Conservation (phyloP, 1,140 invertebrate species). For the Tribolium madens region DNA sequence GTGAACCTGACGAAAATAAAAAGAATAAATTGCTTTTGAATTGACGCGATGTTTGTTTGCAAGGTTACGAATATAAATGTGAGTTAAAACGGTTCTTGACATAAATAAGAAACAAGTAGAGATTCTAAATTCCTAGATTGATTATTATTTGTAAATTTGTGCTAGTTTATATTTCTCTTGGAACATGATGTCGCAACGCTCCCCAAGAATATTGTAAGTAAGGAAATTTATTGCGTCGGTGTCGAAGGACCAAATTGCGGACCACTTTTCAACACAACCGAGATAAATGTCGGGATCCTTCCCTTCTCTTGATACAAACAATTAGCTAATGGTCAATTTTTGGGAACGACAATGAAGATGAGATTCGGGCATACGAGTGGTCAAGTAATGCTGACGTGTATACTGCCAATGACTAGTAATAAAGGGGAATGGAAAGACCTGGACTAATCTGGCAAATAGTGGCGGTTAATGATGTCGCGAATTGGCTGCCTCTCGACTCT, state of each 20-base stretch:
- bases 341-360: slow-evolving; percentile 17
- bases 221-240: not conserved
- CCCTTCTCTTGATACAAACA: slow-evolving; percentile 22
- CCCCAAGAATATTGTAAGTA: not conserved
- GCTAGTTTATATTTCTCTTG: not conserved
- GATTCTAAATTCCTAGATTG: not conserved
- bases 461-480: slow-evolving; percentile 21
- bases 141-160: not conserved
- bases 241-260: not conserved
- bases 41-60: not conserved
- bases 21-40: not conserved
- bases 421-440: slow-evolving; percentile 17
- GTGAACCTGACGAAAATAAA: too few relatives aligned
- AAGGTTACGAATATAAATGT: not conserved
- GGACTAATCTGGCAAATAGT: slow-evolving; percentile 7
- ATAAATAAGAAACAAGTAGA: not conserved
- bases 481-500: not conserved
- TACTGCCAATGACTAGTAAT: slow-evolving; percentile 13
- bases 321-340: slow-evolving; percentile 28
- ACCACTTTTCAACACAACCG: not conserved
- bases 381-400: slow-evolving; percentile 20
- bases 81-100: not conserved
- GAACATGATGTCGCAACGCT: not conserved
- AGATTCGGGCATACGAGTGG: not conserved
- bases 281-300: slow-evolving; percentile 3